phyloP scores from a whole-genome alignment of 2,797 vertebrate genomes.

The Trichosurus vulpecula region DNA sequence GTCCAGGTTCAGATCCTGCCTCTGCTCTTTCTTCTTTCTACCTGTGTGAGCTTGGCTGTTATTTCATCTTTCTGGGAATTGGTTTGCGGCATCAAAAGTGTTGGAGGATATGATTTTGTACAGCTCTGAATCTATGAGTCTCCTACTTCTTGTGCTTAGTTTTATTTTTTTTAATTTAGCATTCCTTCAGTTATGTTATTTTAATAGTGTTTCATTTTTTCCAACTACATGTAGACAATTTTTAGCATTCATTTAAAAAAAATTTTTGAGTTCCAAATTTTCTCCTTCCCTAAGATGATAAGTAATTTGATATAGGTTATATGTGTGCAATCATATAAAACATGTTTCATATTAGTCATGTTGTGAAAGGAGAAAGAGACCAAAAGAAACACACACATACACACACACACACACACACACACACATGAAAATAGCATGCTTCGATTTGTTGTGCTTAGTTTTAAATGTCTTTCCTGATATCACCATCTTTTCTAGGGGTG shows the following conservation, averaged over 20 bases:
- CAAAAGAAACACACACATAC: background rate
- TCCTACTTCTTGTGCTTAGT: background rate
- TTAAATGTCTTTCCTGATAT: background rate
- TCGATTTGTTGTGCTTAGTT: background rate
- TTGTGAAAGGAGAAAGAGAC: background rate
- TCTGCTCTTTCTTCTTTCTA: conserved; percentile 4
- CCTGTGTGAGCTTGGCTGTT: background rate
- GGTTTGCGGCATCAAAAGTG: background rate
- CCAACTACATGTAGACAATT: background rate
- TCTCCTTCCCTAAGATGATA: background rate
- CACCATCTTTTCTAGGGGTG: background rate
- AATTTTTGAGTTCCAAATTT: background rate
- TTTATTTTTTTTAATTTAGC: background rate
- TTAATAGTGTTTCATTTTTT: background rate
- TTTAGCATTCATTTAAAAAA: background rate
- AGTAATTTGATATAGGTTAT: background rate
- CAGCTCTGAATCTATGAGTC: background rate
- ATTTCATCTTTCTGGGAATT: background rate
- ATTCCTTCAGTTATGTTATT: background rate
- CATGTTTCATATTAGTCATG: background rate
- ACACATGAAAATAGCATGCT: background rate
- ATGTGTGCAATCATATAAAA: background rate
- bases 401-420: too few species aligned
- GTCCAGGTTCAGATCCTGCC: background rate
- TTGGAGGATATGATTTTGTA: background rate